phyloP scores from a whole-genome alignment of 2,888 invertebrate genomes.

The Eilema caniola region DNA sequence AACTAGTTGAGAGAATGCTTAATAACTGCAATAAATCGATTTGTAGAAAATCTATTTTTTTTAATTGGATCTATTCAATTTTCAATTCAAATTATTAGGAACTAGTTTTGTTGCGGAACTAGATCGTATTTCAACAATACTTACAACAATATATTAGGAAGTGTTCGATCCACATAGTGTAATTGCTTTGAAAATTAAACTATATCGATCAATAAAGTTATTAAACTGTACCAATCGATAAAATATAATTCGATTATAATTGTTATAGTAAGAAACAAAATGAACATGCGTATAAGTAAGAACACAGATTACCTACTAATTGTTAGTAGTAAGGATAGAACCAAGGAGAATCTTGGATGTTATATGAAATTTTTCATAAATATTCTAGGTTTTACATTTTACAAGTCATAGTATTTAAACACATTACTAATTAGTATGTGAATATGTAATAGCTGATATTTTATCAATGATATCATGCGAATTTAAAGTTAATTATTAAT shows the following conservation, averaged over 20 bases:
- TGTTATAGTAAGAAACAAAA: not conserved
- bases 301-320: not conserved
- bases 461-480: not conserved
- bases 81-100: constrained; percentile 13
- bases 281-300: not conserved
- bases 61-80: not conserved
- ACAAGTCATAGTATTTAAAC: not conserved
- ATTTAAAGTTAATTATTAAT: too few species aligned
- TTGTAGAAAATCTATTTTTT: not conserved
- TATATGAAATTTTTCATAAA: not conserved
- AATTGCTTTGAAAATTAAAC: constrained; percentile 2
- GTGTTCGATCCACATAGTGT: constrained; percentile 1
- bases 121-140: constrained; percentile 1
- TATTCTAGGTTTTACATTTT: not conserved
- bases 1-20: not conserved
- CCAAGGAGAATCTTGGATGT: not conserved
- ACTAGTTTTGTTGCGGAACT: constrained; percentile 11
- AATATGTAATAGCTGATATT: not conserved
- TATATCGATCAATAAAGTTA: not conserved
- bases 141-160: constrained; percentile 11
- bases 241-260: not conserved
- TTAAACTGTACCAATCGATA: not conserved
- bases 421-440: not conserved
- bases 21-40: constrained; percentile 1
- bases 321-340: not conserved